These are phyloP conservation scores for Dermatemys mawii DNA, from an alignment of 2,113 vertebrate species.

Conservation along the genomic window DNA sequence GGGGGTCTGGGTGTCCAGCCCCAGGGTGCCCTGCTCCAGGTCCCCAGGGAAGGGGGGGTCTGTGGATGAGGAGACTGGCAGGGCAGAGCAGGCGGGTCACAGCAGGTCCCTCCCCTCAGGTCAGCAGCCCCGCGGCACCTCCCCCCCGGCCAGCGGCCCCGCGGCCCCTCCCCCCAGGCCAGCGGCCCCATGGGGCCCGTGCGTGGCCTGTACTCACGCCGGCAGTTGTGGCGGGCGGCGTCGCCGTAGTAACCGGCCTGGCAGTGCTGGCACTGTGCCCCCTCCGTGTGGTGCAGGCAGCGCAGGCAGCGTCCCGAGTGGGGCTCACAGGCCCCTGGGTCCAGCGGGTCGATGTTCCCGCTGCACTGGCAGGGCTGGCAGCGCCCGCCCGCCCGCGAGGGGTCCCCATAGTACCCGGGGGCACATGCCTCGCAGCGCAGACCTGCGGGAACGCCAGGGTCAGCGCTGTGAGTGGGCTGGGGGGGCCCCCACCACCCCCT, in stretches of 20 bases:
- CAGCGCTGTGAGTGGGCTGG: too few species aligned
- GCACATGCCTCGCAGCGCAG: constrained; percentile 92
- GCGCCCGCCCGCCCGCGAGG: constrained; percentile 83
- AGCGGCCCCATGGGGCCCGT: rapidly evolving
- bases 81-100: too few species aligned
- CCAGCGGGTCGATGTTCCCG: constrained; percentile 90
- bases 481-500: too few species aligned
- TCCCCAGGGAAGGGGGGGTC: too few species aligned
- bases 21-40: too few species aligned
- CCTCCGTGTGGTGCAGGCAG: constrained; percentile 93
- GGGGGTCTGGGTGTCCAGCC: too few species aligned
- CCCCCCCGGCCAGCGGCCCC: neutral
- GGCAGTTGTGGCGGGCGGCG: constrained; percentile 88
- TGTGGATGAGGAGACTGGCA: too few species aligned
- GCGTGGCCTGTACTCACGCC: constrained; percentile 81
- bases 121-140: too few species aligned
- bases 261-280: constrained; percentile 86
- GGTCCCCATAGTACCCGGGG: constrained; percentile 94
- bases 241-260: constrained; percentile 89
- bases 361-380: constrained; percentile 92
- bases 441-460: constrained; percentile 74
- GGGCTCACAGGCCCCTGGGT: constrained; percentile 86
- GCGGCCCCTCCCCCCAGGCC: too few species aligned
- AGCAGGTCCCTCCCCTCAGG: too few species aligned
- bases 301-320: constrained; percentile 87